Evolutionary conservation across 2,888 invertebrate genomes (phyloP).

Genomic region (Monopis laevigella): DNA sequence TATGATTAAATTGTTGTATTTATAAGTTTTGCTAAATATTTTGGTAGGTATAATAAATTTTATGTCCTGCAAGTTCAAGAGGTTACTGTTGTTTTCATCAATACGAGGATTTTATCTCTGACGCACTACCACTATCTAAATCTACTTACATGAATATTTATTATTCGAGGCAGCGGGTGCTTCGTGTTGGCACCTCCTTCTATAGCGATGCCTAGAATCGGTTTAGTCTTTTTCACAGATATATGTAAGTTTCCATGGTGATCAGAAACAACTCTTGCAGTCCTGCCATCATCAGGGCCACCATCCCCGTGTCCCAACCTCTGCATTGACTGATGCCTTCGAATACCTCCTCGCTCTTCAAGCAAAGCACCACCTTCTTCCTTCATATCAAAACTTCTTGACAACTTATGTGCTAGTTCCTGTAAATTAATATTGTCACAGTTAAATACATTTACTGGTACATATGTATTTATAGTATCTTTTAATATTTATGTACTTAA

Average conservation of each 20-base stretch:
- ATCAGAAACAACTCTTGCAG: conserved; percentile 79
- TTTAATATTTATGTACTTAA: background rate
- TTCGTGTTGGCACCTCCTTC: conserved; percentile 97
- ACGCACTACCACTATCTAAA: no score
- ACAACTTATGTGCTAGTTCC: conserved; percentile 89
- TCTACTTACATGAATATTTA: conserved; percentile 92
- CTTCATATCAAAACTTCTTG: conserved; percentile 89
- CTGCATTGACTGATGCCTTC: conserved; percentile 82
- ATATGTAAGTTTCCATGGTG: conserved; percentile 89
- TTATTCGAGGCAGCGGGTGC: conserved; percentile 93
- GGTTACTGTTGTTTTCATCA: no score
- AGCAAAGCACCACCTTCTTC: conserved; percentile 80
- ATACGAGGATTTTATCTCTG: no score
- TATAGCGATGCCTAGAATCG: conserved; percentile 95
- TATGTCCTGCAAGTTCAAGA: no score
- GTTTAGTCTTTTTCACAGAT: conserved; percentile 91
- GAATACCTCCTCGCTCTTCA: conserved; percentile 72
- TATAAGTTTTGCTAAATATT: no score
- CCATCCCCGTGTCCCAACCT: conserved; percentile 71
- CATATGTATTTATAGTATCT: no score
- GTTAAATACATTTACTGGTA: no score
- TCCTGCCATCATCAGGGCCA: conserved; percentile 56
- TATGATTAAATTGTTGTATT: no score
- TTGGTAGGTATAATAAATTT: no score
- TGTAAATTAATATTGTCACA: no score